These are phyloP conservation scores for Siderastrea radians DNA, from an alignment of 92 coral and sea anemone species.

Conservation along the genomic window DNA sequence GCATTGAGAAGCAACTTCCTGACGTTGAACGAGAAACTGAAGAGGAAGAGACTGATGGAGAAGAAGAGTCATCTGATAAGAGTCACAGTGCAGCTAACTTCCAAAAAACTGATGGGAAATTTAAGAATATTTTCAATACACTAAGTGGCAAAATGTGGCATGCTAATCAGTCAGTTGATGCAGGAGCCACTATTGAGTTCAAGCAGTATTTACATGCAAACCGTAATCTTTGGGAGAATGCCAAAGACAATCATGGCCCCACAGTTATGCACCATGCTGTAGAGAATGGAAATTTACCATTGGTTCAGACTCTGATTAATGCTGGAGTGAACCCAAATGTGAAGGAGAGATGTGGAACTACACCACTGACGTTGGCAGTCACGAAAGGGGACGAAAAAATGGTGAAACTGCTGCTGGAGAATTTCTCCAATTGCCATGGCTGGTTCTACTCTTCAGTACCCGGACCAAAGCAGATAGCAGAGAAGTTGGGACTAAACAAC, in stretches of 20 bases:
- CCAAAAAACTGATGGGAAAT: conserved; percentile 47
- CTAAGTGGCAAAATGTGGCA: conserved; percentile 51
- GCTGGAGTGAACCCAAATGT: conserved; percentile 63
- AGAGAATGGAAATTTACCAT: conserved; percentile 28
- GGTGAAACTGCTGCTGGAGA: conserved; percentile 36
- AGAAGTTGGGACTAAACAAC: conserved; percentile 34
- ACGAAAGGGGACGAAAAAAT: conserved; percentile 51
- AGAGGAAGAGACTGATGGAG: not conserved
- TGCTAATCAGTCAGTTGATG: conserved; percentile 58
- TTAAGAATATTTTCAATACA: conserved; percentile 38
- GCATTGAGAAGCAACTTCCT: conserved; percentile 26
- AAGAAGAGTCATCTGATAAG: not conserved
- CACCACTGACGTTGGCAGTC: conserved; percentile 64
- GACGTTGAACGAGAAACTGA: not conserved
- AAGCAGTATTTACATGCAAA: conserved; percentile 25
- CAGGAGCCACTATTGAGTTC: conserved; percentile 32
- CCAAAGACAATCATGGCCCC: conserved; percentile 51
- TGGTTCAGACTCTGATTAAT: conserved; percentile 50
- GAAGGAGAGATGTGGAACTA: conserved; percentile 66
- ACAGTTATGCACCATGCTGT: conserved; percentile 59
- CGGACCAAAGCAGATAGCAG: conserved; percentile 52
- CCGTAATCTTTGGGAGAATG: conserved; percentile 50
- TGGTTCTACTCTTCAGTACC: conserved; percentile 45
- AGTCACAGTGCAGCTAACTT: not conserved
- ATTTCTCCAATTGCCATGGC: conserved; percentile 35